Evolutionary conservation across 2,888 invertebrate species (phyloP), one percentile per base, ranked within the genome.

Genomic region (Xanthia togata): DNA sequence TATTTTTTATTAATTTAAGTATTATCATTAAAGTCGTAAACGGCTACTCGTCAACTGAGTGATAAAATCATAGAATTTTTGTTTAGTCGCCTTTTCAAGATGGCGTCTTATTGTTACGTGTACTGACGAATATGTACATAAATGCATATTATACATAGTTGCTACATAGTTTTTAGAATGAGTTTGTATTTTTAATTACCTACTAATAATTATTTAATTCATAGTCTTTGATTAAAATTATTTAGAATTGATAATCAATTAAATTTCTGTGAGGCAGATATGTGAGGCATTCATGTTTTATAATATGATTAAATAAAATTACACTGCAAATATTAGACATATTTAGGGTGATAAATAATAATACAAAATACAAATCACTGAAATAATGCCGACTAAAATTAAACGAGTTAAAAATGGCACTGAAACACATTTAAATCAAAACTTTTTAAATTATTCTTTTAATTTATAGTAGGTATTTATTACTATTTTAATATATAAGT

Each of bases 41-140:
- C 71, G 89, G 87, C 88, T 93, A 93, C 96, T 96, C 95, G 95
- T 95, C 95, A 95, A 95, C 89, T 80, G 92, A 95, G 95, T 95
- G 95, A 95, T 95, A 95, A 92, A 92, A 92, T 89, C 89, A 88
- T 92, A 92, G 89, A 86, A 9, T 59, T 69, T 89, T 89, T 85
- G 82, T 74, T 83, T 78, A 80, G 57, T 35, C 70, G 88, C 70
- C 72, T 70, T 80, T 76, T 63, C 26, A 78, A 68, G 76, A 82
- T 87, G 83, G 84, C 87, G 86, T 82, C 82, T 83, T 84, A 72
- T 80, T 76, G 59, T 83, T 80, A 76, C 77, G 65, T 87, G 59
- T 79, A 71, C 71, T 86, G 76, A 82, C 44, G 69, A 44, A 79
- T 80, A 68, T 82, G 82, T 88, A 82, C 38, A 77, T 81, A 79